Percentiles rank a stretch among this genome's conserved stretches.
phyloP scores from a whole-genome alignment of 92 coral and sea anemone species.

The Diadumene lineata region DNA sequence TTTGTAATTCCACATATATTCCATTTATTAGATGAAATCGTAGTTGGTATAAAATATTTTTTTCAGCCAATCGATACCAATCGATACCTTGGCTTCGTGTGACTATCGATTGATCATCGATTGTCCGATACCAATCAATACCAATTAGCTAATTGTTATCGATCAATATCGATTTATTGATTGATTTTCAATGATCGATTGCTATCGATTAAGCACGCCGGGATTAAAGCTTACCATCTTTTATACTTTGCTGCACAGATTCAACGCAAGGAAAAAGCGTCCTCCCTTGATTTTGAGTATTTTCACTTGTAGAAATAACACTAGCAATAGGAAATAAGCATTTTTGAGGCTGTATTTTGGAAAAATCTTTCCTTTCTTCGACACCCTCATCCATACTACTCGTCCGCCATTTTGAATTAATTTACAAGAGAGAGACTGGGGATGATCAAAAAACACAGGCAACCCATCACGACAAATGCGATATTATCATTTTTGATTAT shows the following conservation, averaged over 20 bases:
- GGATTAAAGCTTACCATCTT: neutral
- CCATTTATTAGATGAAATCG: too few relatives aligned
- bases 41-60: too few relatives aligned
- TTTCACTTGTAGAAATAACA: conserved; percentile 1
- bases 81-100: too few relatives aligned
- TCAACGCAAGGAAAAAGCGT: conserved; percentile 42
- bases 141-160: too few relatives aligned
- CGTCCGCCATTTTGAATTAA: conserved; percentile 39
- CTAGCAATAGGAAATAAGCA: conserved; percentile 45
- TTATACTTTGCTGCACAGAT: neutral
- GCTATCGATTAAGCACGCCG: neutral
- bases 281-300: neutral
- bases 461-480: neutral
- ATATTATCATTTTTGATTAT: too few relatives aligned
- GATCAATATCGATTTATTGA: too few relatives aligned
- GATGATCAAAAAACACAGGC: neutral
- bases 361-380: conserved; percentile 4
- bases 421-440: conserved; percentile 34
- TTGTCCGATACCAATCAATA: too few relatives aligned
- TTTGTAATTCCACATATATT: too few relatives aligned
- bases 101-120: too few relatives aligned
- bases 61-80: too few relatives aligned
- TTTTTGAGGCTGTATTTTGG: conserved; percentile 5
- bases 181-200: neutral
- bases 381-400: conserved; percentile 39